Base-by-base conservation (phyloP, 2,113 vertebrate species). In the Saccopteryx bilineata region DNA sequence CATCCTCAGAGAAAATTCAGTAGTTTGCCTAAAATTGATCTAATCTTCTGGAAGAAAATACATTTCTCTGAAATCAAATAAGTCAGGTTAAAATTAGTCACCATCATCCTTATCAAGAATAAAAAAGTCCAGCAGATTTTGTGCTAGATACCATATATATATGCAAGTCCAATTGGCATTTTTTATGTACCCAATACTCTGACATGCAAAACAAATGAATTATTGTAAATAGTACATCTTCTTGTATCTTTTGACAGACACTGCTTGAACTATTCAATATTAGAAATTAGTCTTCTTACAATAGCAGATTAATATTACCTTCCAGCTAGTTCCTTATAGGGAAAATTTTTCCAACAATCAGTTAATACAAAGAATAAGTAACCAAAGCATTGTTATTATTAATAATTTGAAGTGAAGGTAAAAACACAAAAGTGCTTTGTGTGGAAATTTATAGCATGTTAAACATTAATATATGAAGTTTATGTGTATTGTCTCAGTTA, bases 81-180 rank as follows among this genome's bases (percentile, higher is more conserved):
- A 87, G 66, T 71, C 5, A 72, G 17, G n/a, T 81, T 84, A 84
- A 2, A 79, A 79, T 82, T 58, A 83, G 65, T 72, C 28, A 89
- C 0, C 4, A 56, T 3, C 5, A 78, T 56, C 24, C n/a, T 23
- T 24, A 91, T 31, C 60, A 82, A 11, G 26, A 87, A n/a, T 11
- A 65, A 72, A 65, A 74, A 60, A 7, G 39, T 14, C 15, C 19
- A 72, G 14, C 9, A 65, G 2, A 2, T 58, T 92, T 58, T 79
- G 5, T 76, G 7, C 50, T 54, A 54, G 15, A 48, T 76, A 46
- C 23, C 61, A 87, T 76, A 91, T 75, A 69, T 91, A 84, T 91
- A 91, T 50, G 9, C 33, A n/a, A 84, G 50, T 88, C 33, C 28
- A 94, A 23, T 80, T 82, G n/a, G 6, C 23, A 88, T 91, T 91